These are phyloP conservation scores for Peromyscus leucopus DNA, from an alignment of 2,113 vertebrate genomes.

Conservation along the genomic window DNA sequence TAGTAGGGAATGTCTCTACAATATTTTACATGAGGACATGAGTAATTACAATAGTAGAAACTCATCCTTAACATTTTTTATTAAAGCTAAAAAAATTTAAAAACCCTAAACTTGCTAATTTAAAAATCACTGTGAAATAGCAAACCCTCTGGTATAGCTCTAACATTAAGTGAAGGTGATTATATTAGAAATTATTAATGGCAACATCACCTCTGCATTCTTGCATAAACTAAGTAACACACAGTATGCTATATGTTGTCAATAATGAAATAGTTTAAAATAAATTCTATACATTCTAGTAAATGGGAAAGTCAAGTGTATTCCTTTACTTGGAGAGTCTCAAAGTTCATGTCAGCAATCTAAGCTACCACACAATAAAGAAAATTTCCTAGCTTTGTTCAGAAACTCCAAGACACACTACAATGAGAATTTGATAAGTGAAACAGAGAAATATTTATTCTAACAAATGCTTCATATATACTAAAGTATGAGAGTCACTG, in stretches of 20 bases:
- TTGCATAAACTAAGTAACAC: not conserved
- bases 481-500: not conserved
- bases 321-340: not conserved
- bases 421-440: not conserved
- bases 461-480: not conserved
- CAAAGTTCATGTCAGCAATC: not conserved
- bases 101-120: conserved; percentile 27
- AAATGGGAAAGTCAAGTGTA: not conserved
- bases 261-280: conserved; percentile 31
- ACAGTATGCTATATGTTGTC: not conserved
- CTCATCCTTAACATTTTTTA: conserved; percentile 12
- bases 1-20: not conserved
- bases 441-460: conserved; percentile 2
- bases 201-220: not conserved
- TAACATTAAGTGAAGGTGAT: not conserved
- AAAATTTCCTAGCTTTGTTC: conserved; percentile 11
- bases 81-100: not conserved
- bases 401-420: not conserved
- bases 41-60: not conserved
- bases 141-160: conserved; percentile 13
- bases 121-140: not conserved
- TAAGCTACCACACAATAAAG: conserved; percentile 6
- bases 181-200: not conserved
- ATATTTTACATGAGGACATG: conserved; percentile 14
- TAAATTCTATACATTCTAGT: not conserved